Percentiles rank a stretch among this genome's conserved stretches.
phyloP scores from a whole-genome alignment of 2,113 vertebrate genomes.

The Sciurus niger region DNA sequence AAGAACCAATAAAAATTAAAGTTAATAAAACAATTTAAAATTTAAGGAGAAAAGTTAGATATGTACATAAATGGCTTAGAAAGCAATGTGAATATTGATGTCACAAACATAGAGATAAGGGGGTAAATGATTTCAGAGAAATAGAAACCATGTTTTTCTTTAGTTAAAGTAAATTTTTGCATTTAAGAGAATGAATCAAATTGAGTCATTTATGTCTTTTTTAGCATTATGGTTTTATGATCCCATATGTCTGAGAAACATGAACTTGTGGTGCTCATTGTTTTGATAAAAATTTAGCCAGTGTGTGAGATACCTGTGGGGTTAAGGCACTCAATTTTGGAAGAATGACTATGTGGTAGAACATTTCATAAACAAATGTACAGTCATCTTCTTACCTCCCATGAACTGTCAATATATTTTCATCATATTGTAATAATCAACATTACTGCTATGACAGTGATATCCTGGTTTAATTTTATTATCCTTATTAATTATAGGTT shows the following conservation, averaged over 20 bases:
- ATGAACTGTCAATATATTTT: not conserved
- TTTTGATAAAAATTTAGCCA: not conserved
- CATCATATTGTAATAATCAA: not conserved
- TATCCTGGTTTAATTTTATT: not conserved
- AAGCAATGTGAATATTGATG: not conserved
- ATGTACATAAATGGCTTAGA: not conserved
- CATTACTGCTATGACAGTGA: not conserved
- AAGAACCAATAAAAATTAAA: too few species aligned
- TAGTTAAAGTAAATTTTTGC: not conserved
- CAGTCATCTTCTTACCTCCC: not conserved
- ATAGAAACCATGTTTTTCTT: not conserved
- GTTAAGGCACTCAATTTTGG: not conserved
- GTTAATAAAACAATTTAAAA: not conserved
- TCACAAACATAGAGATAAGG: not conserved
- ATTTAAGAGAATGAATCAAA: not conserved
- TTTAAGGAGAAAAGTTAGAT: not conserved
- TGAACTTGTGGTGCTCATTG: not conserved
- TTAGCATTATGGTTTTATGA: not conserved
- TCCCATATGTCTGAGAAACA: not conserved
- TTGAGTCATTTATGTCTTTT: not conserved
- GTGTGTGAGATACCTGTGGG: not conserved
- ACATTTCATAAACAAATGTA: not conserved
- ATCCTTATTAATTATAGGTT: conserved; percentile 89
- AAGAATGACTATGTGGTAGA: not conserved
- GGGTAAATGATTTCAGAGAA: conserved; percentile 10